A percentile compares a stretch with the other conserved stretches of the same genome.
Conservation (phyloP, 2,113 vertebrate genomes). For the Cochlearius cochlearius region DNA sequence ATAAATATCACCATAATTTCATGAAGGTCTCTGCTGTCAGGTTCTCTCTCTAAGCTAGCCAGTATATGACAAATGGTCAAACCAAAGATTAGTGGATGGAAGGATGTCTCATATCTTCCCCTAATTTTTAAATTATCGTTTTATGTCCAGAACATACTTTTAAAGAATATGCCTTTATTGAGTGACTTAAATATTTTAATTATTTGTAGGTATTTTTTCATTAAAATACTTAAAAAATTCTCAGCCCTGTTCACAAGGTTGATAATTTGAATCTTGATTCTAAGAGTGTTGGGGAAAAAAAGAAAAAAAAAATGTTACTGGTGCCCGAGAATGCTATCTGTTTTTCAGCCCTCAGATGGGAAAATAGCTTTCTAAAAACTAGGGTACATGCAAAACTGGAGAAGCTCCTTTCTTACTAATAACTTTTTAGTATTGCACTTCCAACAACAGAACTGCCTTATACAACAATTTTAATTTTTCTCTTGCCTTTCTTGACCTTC, state of each 20-base stretch:
- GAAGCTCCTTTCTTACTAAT: not conserved
- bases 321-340: not conserved
- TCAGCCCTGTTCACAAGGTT: not conserved
- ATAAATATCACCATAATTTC: not conserved
- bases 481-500: not conserved
- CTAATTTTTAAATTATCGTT: not conserved
- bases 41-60: no score
- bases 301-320: accelerated
- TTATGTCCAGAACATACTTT: not conserved
- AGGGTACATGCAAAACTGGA: not conserved
- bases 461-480: not conserved
- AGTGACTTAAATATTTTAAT: not conserved
- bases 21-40: not conserved
- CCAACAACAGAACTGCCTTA: not conserved
- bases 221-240: not conserved
- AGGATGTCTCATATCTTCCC: not conserved
- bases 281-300: accelerated
- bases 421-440: not conserved
- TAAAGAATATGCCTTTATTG: not conserved
- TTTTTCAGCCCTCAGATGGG: not conserved
- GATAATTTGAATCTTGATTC: not conserved
- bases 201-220: not conserved
- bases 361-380: not conserved
- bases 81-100: not conserved
- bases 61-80: no score